A percentile compares a stretch with the other conserved stretches of the same genome.
phyloP scores from a whole-genome alignment of 2,797 vertebrate species.

The Huso huso region DNA sequence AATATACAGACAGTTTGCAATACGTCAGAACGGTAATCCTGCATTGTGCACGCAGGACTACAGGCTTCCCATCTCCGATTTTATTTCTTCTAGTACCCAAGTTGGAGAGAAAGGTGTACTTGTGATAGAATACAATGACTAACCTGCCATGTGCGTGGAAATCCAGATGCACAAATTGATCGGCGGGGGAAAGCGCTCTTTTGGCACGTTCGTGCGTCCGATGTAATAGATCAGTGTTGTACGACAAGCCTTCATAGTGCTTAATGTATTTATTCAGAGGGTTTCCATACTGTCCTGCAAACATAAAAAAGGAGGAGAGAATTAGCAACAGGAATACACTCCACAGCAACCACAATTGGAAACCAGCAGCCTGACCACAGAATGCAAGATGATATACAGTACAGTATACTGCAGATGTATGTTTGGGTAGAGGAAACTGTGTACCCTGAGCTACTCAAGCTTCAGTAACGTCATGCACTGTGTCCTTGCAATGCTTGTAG shows the following conservation, averaged over 20 bases:
- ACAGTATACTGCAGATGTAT: no score
- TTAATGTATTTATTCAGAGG: slow-evolving; percentile 82
- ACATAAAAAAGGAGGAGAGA: not conserved
- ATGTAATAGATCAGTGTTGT: slow-evolving; percentile 79
- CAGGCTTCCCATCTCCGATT: no score
- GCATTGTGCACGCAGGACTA: no score
- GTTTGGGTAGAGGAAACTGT: no score
- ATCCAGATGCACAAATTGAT: slow-evolving; percentile 76
- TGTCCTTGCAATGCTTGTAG: no score
- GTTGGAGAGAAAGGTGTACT: not conserved
- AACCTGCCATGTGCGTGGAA: slow-evolving; percentile 94
- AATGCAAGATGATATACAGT: not conserved
- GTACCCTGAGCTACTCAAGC: no score
- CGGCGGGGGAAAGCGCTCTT: slow-evolving; percentile 76
- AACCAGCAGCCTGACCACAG: not conserved
- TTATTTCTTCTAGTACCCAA: no score
- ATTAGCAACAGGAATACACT: slow-evolving; percentile 4
- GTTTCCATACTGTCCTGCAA: slow-evolving; percentile 79
- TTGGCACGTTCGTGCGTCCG: slow-evolving; percentile 93
- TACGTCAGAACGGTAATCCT: no score
- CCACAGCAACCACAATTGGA: not conserved
- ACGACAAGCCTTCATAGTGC: slow-evolving; percentile 92
- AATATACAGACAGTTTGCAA: no score
- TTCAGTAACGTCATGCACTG: no score
- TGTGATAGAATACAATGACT: slow-evolving; percentile 32